These are phyloP conservation scores for Bombus fervidus DNA, from an alignment of 1,140 invertebrate species.

Conservation along the genomic window DNA sequence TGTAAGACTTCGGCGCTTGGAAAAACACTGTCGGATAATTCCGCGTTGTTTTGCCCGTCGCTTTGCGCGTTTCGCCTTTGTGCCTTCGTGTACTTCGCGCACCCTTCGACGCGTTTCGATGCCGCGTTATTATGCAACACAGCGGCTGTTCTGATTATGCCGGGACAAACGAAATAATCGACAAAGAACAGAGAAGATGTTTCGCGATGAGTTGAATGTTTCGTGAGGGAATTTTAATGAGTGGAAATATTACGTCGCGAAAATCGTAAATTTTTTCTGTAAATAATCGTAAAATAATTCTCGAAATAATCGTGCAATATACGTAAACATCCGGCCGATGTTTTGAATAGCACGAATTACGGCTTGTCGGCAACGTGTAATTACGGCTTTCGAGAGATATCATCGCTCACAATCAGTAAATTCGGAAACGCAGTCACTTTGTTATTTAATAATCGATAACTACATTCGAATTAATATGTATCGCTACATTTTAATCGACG, in stretches of 20 bases:
- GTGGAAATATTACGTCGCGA: neutral
- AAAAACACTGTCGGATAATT: conserved; percentile 70
- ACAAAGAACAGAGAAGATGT: neutral
- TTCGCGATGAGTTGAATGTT: conserved; percentile 35
- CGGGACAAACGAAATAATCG: conserved; percentile 24
- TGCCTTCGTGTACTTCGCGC: neutral
- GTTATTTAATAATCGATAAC: neutral
- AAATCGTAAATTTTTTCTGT: neutral
- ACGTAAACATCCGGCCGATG: neutral
- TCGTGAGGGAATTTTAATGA: neutral
- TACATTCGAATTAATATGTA: neutral
- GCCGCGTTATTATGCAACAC: neutral
- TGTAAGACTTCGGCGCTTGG: conserved; percentile 75
- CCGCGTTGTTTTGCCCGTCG: conserved; percentile 48
- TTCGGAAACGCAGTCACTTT: neutral
- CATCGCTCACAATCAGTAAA: neutral
- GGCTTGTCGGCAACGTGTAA: neutral
- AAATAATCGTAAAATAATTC: neutral
- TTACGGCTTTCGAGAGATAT: neutral
- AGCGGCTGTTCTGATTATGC: neutral
- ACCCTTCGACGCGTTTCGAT: neutral
- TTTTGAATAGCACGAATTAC: neutral
- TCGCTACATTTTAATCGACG: neutral
- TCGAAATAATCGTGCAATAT: neutral
- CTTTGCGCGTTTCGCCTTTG: conserved; percentile 17